Evolutionary conservation across 2,888 invertebrate genomes (phyloP).

Genomic region (Amblyjoppa fuscipennis): DNA sequence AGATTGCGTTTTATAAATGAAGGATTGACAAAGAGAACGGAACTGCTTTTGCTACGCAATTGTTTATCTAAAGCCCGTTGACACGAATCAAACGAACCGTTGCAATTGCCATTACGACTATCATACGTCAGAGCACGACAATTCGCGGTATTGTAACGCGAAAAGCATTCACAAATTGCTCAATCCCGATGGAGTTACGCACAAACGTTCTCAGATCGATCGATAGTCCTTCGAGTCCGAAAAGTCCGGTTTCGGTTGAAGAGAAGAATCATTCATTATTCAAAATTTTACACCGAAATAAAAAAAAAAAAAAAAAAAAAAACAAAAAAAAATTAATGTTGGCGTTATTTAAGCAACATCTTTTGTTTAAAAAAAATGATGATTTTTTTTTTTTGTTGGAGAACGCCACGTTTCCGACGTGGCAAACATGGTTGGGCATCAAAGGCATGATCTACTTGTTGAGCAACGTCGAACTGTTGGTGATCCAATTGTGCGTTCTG

Average conservation of each 20-base stretch:
- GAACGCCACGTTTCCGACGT: not conserved
- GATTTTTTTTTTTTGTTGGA: not conserved
- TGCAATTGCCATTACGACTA: constrained; percentile 2
- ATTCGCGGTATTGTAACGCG: constrained; percentile 3
- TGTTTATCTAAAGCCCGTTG: constrained; percentile 18
- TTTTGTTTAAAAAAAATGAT: no score
- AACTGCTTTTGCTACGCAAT: constrained; percentile 16
- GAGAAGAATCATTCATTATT: no score
- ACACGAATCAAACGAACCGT: constrained; percentile 28
- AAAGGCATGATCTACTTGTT: not conserved
- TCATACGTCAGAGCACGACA: not conserved
- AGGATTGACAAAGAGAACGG: constrained; percentile 19
- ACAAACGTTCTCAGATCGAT: not conserved
- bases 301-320: no score
- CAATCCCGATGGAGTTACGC: constrained; percentile 2
- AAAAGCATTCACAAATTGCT: constrained; percentile 7
- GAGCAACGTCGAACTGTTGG: not conserved
- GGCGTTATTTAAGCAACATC: no score
- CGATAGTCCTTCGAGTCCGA: not conserved
- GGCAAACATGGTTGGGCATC: no score
- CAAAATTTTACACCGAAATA: not conserved
- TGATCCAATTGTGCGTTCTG: not conserved
- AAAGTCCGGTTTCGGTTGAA: no score
- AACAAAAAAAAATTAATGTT: not conserved
- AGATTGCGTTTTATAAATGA: not conserved